A percentile compares a stretch with the other conserved stretches of the same genome.
These are phyloP conservation scores for Calliphora vicina DNA, from an alignment of 1,140 invertebrate genomes.

Conservation along the genomic window DNA sequence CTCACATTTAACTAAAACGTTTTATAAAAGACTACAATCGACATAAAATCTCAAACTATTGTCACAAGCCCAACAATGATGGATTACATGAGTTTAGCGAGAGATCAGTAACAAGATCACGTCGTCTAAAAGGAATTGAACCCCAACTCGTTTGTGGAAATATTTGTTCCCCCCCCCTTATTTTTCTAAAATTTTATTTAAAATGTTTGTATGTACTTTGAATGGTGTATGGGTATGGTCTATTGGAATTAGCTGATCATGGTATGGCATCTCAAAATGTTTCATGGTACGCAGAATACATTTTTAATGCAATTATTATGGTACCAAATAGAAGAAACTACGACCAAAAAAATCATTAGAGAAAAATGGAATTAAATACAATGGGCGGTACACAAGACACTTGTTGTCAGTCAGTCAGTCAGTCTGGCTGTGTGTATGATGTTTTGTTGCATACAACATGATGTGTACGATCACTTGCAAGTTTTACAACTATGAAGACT, in stretches of 20 bases:
- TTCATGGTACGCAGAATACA: neutral
- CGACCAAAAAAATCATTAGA: neutral
- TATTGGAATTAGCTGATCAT: neutral
- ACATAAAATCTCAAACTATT: constrained; percentile 32
- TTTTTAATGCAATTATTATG: constrained; percentile 12
- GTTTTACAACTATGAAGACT: no score
- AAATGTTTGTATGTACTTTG: neutral
- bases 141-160: neutral
- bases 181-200: neutral
- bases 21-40: neutral
- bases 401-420: neutral
- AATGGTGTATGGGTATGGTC: neutral
- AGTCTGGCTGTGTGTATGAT: no score
- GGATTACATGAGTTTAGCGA: constrained; percentile 32
- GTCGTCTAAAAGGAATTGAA: constrained; percentile 20
- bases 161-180: neutral
- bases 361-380: neutral
- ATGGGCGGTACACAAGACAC: neutral
- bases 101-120: constrained; percentile 32
- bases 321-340: no score
- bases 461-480: neutral
- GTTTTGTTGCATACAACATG: no score
- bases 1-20: constrained; percentile 20
- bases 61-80: constrained; percentile 18
- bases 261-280: constrained; percentile 16